Percentiles rank a stretch among this genome's conserved stretches.
These are phyloP conservation scores for Gouania willdenowi DNA, from an alignment of 2,797 vertebrate genomes.

Conservation along the genomic window DNA sequence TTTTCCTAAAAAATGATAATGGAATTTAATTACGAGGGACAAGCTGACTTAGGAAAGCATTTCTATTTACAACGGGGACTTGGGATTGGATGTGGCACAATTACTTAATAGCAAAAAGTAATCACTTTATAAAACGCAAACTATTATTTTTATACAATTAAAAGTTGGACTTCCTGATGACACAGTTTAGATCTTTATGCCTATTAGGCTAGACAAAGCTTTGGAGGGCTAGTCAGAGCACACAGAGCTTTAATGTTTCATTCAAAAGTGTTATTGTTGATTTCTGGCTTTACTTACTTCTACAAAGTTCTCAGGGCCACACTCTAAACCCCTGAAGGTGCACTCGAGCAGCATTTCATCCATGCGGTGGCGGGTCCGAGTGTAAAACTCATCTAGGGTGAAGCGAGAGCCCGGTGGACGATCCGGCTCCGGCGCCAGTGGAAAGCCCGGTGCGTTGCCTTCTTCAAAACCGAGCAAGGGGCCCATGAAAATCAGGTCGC, in stretches of 20 bases:
- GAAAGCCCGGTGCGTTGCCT: constrained; percentile 84
- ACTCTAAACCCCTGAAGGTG: constrained; percentile 80
- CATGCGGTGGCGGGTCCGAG: constrained; percentile 87
- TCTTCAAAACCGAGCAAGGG: constrained; percentile 86
- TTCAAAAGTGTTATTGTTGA: too few species aligned
- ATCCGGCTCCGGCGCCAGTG: constrained; percentile 73
- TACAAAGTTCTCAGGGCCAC: constrained; percentile 82
- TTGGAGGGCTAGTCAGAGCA: too few species aligned
- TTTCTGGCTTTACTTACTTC: constrained; percentile 71
- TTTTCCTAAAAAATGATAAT: constrained; percentile 18
- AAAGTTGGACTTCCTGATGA: too few species aligned
- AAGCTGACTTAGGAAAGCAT: constrained; percentile 22
- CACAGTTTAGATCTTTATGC: too few species aligned
- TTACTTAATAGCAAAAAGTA: constrained; percentile 23
- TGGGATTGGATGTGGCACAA: constrained; percentile 11
- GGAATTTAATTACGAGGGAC: constrained; percentile 19
- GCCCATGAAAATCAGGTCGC: constrained; percentile 87
- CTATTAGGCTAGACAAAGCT: too few species aligned
- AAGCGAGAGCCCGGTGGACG: constrained; percentile 68
- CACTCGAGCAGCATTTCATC: constrained; percentile 95
- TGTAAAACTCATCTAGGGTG: constrained; percentile 85
- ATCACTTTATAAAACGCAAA: too few species aligned
- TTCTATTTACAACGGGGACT: constrained; percentile 35
- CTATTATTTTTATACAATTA: too few species aligned
- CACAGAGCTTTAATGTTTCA: too few species aligned